Percentiles rank a stretch among this genome's conserved stretches.
Evolutionary conservation across 2,888 invertebrate species (phyloP).

Genomic region (Neoascia interrupta): DNA sequence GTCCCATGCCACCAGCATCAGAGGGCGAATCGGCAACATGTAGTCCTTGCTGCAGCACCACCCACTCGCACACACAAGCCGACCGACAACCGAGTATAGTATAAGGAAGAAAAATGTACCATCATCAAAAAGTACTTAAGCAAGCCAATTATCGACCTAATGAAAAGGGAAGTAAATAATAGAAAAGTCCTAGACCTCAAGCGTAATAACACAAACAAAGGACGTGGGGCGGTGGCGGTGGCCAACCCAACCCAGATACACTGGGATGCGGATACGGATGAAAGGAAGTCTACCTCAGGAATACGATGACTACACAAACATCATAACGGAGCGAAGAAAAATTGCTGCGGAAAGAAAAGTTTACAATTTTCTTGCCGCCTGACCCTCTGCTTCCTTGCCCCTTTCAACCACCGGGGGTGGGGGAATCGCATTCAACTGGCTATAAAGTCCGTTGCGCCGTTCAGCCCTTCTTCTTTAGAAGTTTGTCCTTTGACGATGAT

Average conservation of each 20-base stretch:
- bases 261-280: slow-evolving; percentile 9
- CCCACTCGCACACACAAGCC: too few relatives aligned
- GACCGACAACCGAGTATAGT: too few relatives aligned
- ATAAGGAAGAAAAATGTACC: slow-evolving; percentile 70
- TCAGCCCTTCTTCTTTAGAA: slow-evolving; percentile 40
- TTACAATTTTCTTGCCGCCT: slow-evolving; percentile 55
- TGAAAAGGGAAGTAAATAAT: slow-evolving; percentile 72
- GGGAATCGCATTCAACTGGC: slow-evolving; percentile 51
- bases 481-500: slow-evolving; percentile 61
- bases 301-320: slow-evolving; percentile 62
- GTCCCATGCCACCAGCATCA: slow-evolving; percentile 1
- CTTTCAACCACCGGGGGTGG: background rate
- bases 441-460: slow-evolving; percentile 40
- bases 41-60: too few relatives aligned
- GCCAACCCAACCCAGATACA: background rate
- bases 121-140: slow-evolving; percentile 74
- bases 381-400: slow-evolving; percentile 6
- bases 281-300: slow-evolving; percentile 36
- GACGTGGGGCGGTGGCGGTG: slow-evolving; percentile 25
- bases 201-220: slow-evolving; percentile 67
- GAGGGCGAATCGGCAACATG: too few relatives aligned
- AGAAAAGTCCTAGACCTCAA: slow-evolving; percentile 69
- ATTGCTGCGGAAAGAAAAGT: slow-evolving; percentile 65
- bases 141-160: slow-evolving; percentile 74
- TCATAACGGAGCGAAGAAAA: slow-evolving; percentile 54